Conservation (phyloP, 2,888 invertebrate species). For the Chloromyia formosa region DNA sequence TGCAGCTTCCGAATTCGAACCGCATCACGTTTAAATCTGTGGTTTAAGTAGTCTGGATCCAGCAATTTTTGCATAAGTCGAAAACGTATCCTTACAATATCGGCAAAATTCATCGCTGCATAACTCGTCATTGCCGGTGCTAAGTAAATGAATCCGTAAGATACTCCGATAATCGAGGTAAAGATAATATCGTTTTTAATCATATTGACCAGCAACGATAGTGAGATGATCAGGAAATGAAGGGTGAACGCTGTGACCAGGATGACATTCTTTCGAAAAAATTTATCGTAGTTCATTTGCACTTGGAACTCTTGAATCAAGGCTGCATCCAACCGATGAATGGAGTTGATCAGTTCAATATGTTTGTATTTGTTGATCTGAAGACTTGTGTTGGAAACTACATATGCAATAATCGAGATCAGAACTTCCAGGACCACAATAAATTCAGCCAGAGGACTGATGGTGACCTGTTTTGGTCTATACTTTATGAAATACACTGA, state of each 20-base stretch:
- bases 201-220: not conserved
- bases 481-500: no score
- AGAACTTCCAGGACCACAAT: constrained; percentile 23
- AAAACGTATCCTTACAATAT: constrained; percentile 31
- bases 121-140: constrained; percentile 25
- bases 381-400: constrained; percentile 10
- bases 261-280: constrained; percentile 29
- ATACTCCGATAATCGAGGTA: not conserved
- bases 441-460: constrained; percentile 3
- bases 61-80: constrained; percentile 33
- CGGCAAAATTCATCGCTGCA: constrained; percentile 37
- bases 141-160: not conserved
- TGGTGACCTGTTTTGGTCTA: no score
- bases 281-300: constrained; percentile 38
- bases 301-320: constrained; percentile 38
- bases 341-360: constrained; percentile 30
- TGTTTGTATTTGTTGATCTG: constrained; percentile 27
- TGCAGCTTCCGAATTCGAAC: constrained; percentile 5
- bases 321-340: constrained; percentile 9
- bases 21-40: not conserved
- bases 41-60: constrained; percentile 15
- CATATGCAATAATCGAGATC: not conserved
- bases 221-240: not conserved
- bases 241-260: not conserved
- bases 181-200: not conserved